Conservation (phyloP, 1,140 invertebrate genomes). For the Eueides isabella region DNA sequence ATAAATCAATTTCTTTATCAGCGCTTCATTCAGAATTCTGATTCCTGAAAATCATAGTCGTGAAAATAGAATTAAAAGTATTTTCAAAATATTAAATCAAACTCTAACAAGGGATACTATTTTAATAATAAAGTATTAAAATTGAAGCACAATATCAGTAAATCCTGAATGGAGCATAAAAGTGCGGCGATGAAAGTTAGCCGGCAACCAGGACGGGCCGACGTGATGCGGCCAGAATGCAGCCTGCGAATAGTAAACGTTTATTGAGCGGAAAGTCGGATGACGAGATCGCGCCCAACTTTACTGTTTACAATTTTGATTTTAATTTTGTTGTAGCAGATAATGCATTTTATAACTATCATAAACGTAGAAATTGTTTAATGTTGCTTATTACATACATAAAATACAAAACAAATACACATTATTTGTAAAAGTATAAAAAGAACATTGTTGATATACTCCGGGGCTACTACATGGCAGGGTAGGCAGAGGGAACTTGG, state of each 20-base stretch:
- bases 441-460: too few species aligned
- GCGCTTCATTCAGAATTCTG: too few species aligned
- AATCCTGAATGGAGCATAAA: not conserved
- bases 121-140: not conserved
- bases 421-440: too few species aligned
- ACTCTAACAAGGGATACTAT: not conserved
- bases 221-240: slow-evolving; percentile 1
- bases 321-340: not conserved
- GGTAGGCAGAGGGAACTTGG: too few species aligned
- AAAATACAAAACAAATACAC: too few species aligned
- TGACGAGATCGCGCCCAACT: slow-evolving; percentile 16
- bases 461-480: too few species aligned
- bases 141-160: slow-evolving; percentile 4
- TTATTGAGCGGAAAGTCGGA: slow-evolving; percentile 28
- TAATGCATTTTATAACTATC: not conserved
- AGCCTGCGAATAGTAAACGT: slow-evolving; percentile 16
- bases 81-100: not conserved
- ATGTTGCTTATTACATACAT: not conserved
- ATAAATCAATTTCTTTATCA: too few species aligned
- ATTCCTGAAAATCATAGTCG: too few species aligned
- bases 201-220: not conserved
- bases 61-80: too few species aligned
- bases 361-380: not conserved
- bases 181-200: not conserved
- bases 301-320: slow-evolving; percentile 25